Percentiles rank a stretch among this genome's conserved stretches.
Conservation (phyloP, 2,888 invertebrate genomes). For the Druceiella hillmani region DNA sequence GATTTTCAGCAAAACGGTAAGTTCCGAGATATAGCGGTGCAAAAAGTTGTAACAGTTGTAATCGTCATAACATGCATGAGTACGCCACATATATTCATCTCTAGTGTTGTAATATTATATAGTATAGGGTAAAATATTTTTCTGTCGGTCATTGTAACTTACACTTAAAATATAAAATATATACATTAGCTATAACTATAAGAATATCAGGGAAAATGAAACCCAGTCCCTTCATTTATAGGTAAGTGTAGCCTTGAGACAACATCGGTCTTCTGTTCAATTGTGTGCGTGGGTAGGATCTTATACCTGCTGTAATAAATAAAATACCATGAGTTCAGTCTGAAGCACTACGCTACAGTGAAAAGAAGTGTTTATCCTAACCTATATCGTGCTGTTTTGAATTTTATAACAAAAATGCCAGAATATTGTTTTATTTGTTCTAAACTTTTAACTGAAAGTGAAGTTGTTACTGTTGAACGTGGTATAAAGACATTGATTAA, state of each 20-base stretch:
- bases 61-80: too few species aligned
- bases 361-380: conserved; percentile 9
- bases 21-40: too few species aligned
- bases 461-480: conserved; percentile 28
- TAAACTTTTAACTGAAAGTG: conserved; percentile 27
- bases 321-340: conserved; percentile 13
- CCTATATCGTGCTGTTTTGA: conserved; percentile 7
- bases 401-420: conserved; percentile 16
- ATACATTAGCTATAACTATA: conserved; percentile 1
- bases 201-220: conserved; percentile 8
- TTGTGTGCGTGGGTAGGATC: conserved; percentile 8
- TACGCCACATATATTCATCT: too few species aligned
- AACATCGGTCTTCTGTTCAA: conserved; percentile 10
- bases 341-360: conserved; percentile 9
- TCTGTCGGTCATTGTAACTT: conserved; percentile 9
- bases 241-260: conserved; percentile 8
- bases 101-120: too few species aligned
- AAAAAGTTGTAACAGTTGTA: too few species aligned
- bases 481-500: conserved; percentile 25
- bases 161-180: conserved; percentile 5
- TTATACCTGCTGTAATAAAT: conserved; percentile 12
- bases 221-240: conserved; percentile 8
- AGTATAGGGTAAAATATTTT: too few species aligned
- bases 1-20: too few species aligned
- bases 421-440: conserved; percentile 27